Conservation (phyloP, 2,797 vertebrate genomes). For the Macropodus opercularis region DNA sequence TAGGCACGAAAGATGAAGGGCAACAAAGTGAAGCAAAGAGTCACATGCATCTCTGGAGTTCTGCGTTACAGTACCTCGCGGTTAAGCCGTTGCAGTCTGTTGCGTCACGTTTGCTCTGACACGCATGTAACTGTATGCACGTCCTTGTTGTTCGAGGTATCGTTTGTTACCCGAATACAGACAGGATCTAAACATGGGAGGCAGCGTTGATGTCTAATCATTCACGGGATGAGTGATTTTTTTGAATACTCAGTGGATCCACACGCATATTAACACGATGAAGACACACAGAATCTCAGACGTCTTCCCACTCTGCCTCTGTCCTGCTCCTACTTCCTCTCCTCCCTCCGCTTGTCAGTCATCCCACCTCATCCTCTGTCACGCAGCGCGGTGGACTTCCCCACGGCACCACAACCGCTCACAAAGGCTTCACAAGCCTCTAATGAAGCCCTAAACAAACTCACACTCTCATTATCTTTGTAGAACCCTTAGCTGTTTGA, state of each 20-base stretch:
- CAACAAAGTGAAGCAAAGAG: slow-evolving; percentile 21
- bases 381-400: slow-evolving; percentile 54
- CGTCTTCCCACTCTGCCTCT: slow-evolving; percentile 20
- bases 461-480: slow-evolving; percentile 62
- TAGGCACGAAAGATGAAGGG: slow-evolving; percentile 14
- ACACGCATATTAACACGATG: slow-evolving; percentile 87
- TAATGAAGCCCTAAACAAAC: slow-evolving; percentile 75
- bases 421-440: slow-evolving; percentile 59
- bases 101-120: slow-evolving; percentile 63
- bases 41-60: slow-evolving; percentile 27
- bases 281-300: slow-evolving; percentile 83
- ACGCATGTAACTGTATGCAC: slow-evolving; percentile 17
- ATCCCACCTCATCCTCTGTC: slow-evolving; percentile 41
- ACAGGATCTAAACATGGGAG: neutral
- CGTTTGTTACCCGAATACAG: neutral
- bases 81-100: slow-evolving; percentile 59
- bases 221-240: neutral
- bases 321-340: slow-evolving; percentile 1
- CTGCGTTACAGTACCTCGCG: slow-evolving; percentile 20
- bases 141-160: slow-evolving; percentile 21
- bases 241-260: slow-evolving; percentile 76
- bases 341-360: slow-evolving; percentile 24
- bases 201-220: neutral
- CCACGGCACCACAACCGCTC: slow-evolving; percentile 51
- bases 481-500: slow-evolving; percentile 61